Evolutionary conservation across 2,113 vertebrate species (phyloP), one percentile per base, ranked within the genome.

Genomic region (Onychorhynchus coronatus): DNA sequence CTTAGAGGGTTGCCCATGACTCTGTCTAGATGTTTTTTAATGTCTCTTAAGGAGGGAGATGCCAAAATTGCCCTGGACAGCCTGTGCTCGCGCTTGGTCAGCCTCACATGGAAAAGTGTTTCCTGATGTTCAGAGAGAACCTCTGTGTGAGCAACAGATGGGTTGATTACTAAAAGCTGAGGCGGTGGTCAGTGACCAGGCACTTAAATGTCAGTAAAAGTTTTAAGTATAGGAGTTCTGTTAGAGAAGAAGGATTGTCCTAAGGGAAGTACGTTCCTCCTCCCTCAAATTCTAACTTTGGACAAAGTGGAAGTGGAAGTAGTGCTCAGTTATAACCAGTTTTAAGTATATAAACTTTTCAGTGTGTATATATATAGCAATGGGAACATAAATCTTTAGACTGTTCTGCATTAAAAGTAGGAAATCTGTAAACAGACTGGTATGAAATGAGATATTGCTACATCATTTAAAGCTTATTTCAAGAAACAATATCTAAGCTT

Each of bases 1-100:
- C 22, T n/a, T 77, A n/a, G 30, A 62, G 5, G 37, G 2, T 35
- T 73, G 24, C 21, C 24, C 70, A 59, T 18, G 39, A 41, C 14
- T 7, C 4, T 4, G 0, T 63, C 6, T 68, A 71, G 25, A 14
- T 0, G 0, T 1, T 55, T 79, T 80, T 70, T 20, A 37, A 1
- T 62, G 30, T 66, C 8, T 67, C 6, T 50, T 46, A 6, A 37
- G 37, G 14, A 50, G 13, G 16, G 24, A 74, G 35, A 15, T 33
- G 14, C 9, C 23, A 46, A 46, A 66, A 23, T 33, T 23, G 39
- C 30, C 11, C 11, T 35, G 24, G 30, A 31, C 50, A 90, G 42
- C 39, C 50, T 75, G 35, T 75, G 46, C 28, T 21, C 1, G 0
- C 63, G 23, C 14, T 20, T 66, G 28, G 12, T 75, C 44, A 35